phyloP scores from a whole-genome alignment of 2,797 vertebrate genomes.

The Urosaurus nigricauda region DNA sequence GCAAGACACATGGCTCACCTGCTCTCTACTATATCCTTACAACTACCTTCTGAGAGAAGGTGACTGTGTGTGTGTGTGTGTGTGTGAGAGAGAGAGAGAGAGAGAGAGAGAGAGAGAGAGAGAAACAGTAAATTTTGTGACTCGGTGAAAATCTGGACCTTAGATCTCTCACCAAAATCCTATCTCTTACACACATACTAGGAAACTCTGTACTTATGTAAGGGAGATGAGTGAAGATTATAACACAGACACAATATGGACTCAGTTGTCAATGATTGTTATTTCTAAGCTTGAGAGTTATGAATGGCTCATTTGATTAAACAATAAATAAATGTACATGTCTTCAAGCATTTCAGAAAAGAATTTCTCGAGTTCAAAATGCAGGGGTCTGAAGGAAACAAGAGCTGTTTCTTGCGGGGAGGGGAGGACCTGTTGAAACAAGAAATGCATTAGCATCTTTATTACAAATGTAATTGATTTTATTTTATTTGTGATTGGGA shows the following conservation, averaged over 20 bases:
- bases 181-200: neutral
- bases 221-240: accelerated
- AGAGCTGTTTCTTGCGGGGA: neutral
- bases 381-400: neutral
- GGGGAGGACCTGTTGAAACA: conserved; percentile 68
- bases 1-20: neutral
- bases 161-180: neutral
- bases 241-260: neutral
- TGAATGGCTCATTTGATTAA: conserved; percentile 15
- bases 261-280: neutral
- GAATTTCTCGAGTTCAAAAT: neutral
- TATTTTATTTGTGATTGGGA: conserved; percentile 79
- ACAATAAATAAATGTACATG: neutral
- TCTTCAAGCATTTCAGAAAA: conserved; percentile 53
- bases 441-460: conserved; percentile 84
- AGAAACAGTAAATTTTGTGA: neutral
- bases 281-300: neutral
- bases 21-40: neutral
- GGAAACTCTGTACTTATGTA: neutral
- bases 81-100: too few species aligned
- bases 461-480: conserved; percentile 83
- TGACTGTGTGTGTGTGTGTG: too few species aligned
- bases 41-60: neutral
- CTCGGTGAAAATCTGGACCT: neutral
- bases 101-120: neutral